Evolutionary conservation across 2,797 vertebrate genomes (phyloP).

Genomic region (Peromyscus attwateri): DNA sequence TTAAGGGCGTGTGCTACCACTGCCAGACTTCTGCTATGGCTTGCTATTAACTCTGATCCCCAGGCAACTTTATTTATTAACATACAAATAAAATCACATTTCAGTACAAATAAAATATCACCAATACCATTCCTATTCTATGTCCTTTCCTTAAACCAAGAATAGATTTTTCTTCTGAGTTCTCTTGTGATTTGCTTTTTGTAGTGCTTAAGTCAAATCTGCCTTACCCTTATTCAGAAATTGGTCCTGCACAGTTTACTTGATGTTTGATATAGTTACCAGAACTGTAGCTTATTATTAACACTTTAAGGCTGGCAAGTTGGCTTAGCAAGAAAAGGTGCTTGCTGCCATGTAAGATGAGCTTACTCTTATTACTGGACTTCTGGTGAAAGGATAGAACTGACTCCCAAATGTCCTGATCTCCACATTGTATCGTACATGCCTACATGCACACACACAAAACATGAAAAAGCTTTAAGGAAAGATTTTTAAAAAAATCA

Average conservation of each 20-base stretch:
- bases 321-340: neutral
- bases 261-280: neutral
- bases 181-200: slow-evolving; percentile 23
- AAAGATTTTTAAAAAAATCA: neutral
- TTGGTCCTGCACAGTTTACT: slow-evolving; percentile 9
- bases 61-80: no score
- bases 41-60: no score
- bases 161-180: slow-evolving; percentile 40
- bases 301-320: neutral
- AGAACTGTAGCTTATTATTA: slow-evolving; percentile 11
- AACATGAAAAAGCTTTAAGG: no score
- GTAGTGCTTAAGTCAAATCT: slow-evolving; percentile 24
- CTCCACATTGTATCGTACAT: no score
- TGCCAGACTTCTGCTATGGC: no score
- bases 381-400: neutral
- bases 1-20: no score
- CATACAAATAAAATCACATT: no score
- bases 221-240: neutral
- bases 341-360: neutral
- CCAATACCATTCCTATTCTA: neutral
- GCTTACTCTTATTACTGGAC: neutral
- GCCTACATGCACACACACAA: neutral
- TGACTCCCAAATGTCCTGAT: neutral
- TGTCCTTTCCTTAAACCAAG: neutral
- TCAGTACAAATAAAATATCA: no score